Evolutionary conservation across 2,888 invertebrate species (phyloP), one percentile per base, ranked within the genome.

Genomic region (Lymantria dispar): DNA sequence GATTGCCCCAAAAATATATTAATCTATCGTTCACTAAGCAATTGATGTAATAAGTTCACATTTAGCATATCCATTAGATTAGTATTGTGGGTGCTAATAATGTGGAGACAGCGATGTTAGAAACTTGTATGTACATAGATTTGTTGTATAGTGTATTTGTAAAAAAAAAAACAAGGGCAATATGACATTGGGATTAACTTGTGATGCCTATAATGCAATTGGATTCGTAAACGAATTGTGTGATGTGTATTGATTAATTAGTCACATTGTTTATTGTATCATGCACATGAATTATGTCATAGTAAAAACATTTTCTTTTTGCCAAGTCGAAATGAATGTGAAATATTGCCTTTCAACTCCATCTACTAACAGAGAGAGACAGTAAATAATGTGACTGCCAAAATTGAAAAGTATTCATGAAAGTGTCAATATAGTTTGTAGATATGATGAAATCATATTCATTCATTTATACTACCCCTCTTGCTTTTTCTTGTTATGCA

Each of bases 1-100:
- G 54, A 57, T 68, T 75, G 77, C 75, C 76, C 76, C 76, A 74
- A 69, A 58, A n/a, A n/a, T 51, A 56, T 54, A 37, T 55, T 57
- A 58, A 62, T 48, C 46, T 56, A 56, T 67, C 58, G 64, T 58
- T 64, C 67, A 65, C 60, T 63, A 64, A 71, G 72, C 69, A 70
- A 70, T 74, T 56, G 44, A 47, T 65, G 50, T 61, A 58, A 53
- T 60, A 63, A 62, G 65, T 70, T 72, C 62, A 73, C 61, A 53
- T 75, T 73, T 69, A 68, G 78, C 83, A 82, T 85, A 84, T 84
- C 78, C 71, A 74, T 78, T 80, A 79, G 74, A 78, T 74, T 78
- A 78, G 72, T 68, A 71, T 74, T 65, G 78, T 76, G 85, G 87
- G 87, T 87, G 87, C 87, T 87, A 85, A 77, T 50, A 70, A 52